Evolutionary conservation across 2,888 invertebrate genomes (phyloP).

Genomic region (Clepsis dumicolana): DNA sequence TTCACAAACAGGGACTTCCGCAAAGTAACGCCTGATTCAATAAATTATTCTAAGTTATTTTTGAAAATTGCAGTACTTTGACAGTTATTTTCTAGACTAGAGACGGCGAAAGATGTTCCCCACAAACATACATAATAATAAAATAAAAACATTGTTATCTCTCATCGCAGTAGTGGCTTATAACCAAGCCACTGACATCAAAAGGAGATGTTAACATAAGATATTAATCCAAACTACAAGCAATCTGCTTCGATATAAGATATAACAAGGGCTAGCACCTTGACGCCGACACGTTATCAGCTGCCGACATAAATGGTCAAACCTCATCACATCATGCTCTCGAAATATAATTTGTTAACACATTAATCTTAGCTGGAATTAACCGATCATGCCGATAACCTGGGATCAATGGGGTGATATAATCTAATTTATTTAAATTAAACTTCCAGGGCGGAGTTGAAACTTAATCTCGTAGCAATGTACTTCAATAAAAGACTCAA

Average conservation of each 20-base stretch:
- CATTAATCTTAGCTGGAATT: constrained; percentile 42
- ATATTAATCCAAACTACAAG: constrained; percentile 5
- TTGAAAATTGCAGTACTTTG: no score
- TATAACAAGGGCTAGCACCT: background rate
- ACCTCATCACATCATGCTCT: constrained; percentile 4
- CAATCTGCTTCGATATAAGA: background rate
- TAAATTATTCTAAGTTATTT: no score
- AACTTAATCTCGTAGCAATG: constrained; percentile 33
- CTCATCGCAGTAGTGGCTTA: background rate
- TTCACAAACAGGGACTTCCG: no score
- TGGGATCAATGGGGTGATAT: constrained; percentile 43
- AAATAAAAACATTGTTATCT: background rate
- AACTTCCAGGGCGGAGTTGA: constrained; percentile 30
- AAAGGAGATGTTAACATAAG: background rate
- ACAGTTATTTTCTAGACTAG: no score
- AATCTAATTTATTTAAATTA: constrained; percentile 55
- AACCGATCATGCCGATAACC: constrained; percentile 46
- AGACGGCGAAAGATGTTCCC: no score
- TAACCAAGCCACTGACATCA: background rate
- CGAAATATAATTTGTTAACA: constrained; percentile 37
- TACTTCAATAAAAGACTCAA: constrained; percentile 41
- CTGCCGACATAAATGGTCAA: constrained; percentile 5
- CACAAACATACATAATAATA: no score
- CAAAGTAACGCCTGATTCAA: no score
- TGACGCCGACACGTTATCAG: background rate